Evolutionary conservation across 2,888 invertebrate species (phyloP).

Genomic region (Drosophila conformis): DNA sequence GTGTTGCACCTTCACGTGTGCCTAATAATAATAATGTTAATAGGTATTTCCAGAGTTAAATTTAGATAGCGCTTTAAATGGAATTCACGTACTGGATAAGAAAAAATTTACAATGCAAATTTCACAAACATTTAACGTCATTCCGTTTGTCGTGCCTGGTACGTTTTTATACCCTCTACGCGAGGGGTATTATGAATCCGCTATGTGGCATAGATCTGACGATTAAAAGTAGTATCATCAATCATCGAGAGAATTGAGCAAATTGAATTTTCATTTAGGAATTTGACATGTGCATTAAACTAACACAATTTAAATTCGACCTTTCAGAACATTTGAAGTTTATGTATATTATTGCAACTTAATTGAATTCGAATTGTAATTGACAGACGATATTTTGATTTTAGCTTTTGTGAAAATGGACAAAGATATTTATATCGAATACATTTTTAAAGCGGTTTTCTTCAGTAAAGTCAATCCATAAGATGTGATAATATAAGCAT

Average conservation of each 20-base stretch:
- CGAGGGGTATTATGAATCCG: conserved; percentile 1
- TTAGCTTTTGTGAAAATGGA: not conserved
- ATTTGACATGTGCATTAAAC: not conserved
- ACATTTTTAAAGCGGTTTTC: not conserved
- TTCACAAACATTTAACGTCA: conserved; percentile 26
- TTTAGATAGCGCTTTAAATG: conserved; percentile 40
- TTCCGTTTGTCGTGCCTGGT: conserved; percentile 50
- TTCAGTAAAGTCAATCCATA: not conserved
- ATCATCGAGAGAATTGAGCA: not conserved
- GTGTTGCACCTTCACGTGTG: not conserved
- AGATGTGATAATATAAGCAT: not conserved
- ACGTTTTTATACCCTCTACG: conserved; percentile 23
- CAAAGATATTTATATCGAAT: not conserved
- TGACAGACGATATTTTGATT: not conserved
- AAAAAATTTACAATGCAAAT: conserved; percentile 54
- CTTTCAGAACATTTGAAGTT: not conserved
- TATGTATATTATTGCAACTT: not conserved
- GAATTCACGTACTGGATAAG: conserved; percentile 46
- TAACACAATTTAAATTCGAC: not conserved
- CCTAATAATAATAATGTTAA: not conserved
- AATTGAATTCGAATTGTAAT: not conserved
- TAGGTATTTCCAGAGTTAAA: conserved; percentile 24
- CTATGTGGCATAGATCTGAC: not conserved
- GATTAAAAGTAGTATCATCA: not conserved
- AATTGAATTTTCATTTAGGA: not conserved